Conservation (phyloP, 2,888 invertebrate species). For the Lithodes maja region DNA sequence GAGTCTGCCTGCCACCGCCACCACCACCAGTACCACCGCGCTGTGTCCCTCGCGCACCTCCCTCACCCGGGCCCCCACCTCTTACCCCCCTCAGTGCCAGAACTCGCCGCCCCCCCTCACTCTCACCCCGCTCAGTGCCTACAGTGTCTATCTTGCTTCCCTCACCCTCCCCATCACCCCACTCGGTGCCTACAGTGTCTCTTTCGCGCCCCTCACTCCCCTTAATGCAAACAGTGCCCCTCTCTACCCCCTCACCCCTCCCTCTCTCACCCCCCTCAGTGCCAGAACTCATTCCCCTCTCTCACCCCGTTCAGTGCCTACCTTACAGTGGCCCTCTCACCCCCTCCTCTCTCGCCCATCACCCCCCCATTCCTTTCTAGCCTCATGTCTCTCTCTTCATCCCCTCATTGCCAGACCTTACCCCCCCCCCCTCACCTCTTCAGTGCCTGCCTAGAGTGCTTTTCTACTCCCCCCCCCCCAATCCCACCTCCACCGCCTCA, state of each 20-base stretch:
- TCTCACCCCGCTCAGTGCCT: neutral
- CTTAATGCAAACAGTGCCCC: neutral
- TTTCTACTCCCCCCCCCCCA: neutral
- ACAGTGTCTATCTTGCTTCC: neutral
- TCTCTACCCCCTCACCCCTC: neutral
- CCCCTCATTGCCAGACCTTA: neutral
- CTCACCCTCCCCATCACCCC: neutral
- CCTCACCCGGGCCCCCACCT: neutral
- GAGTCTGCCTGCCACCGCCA: neutral
- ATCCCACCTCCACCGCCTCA: neutral
- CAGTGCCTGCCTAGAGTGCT: neutral
- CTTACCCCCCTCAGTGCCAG: neutral
- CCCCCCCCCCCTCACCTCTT: neutral
- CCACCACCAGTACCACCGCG: neutral
- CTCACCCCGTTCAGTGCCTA: neutral
- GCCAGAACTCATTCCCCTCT: neutral
- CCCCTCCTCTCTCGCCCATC: neutral
- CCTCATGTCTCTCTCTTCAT: neutral
- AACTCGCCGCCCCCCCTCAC: neutral
- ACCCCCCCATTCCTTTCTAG: neutral
- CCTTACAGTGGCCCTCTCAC: neutral
- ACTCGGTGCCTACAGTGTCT: neutral
- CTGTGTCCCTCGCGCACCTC: neutral
- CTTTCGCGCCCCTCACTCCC: neutral
- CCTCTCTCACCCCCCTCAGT: neutral